phyloP scores from a whole-genome alignment of 2,888 invertebrate genomes.

The Troglohyphantes excavatus region DNA sequence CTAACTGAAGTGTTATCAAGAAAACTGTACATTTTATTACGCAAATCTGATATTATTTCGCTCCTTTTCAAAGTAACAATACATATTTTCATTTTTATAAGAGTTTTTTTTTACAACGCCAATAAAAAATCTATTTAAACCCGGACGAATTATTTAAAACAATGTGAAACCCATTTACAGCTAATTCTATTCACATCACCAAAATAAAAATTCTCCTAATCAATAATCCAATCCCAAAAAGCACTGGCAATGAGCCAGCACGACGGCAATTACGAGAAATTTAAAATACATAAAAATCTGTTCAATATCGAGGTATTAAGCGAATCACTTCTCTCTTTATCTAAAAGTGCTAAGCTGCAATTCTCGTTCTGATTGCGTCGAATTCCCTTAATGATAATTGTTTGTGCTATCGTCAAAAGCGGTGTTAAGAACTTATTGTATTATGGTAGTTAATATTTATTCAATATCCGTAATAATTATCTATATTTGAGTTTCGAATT shows the following conservation, averaged over 20 bases:
- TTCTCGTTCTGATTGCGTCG: neutral
- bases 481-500: too few relatives aligned
- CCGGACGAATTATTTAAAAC: too few relatives aligned
- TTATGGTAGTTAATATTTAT: neutral
- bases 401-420: neutral
- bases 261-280: neutral
- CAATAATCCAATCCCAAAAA: neutral
- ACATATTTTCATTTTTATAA: too few relatives aligned
- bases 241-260: neutral
- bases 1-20: too few relatives aligned
- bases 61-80: too few relatives aligned
- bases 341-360: constrained; percentile 1
- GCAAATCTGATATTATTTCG: too few relatives aligned
- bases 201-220: neutral
- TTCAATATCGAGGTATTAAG: neutral
- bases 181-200: too few relatives aligned
- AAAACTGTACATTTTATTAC: too few relatives aligned
- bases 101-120: too few relatives aligned
- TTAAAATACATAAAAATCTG: constrained; percentile 1
- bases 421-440: neutral
- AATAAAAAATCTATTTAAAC: too few relatives aligned
- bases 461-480: too few relatives aligned
- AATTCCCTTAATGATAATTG: neutral
- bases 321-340: neutral
- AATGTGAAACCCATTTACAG: too few relatives aligned